Evolutionary conservation across 2,797 vertebrate genomes (phyloP).

Genomic region (Oreochromis mossambicus): DNA sequence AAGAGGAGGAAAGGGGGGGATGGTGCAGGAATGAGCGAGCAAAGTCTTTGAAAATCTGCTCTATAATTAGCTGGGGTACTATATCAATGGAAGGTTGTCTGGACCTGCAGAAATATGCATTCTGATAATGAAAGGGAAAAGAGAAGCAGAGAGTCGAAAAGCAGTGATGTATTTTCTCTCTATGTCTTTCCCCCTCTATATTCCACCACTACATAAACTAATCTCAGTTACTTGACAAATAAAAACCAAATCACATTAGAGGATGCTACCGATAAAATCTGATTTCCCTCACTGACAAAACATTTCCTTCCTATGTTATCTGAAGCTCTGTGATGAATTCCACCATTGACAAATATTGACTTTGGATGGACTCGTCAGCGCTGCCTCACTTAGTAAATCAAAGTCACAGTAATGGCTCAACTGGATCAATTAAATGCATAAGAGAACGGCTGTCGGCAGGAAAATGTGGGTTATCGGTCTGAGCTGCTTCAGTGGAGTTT

Average conservation of each 20-base stretch:
- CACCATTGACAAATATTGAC: constrained; percentile 13
- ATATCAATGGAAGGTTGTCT: constrained; percentile 65
- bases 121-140: constrained; percentile 50
- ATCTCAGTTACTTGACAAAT: not conserved
- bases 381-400: constrained; percentile 50
- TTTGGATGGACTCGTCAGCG: constrained; percentile 6
- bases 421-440: constrained; percentile 48
- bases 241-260: not conserved
- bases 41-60: constrained; percentile 67
- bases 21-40: constrained; percentile 36
- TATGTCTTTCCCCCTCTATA: not conserved
- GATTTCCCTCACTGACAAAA: not conserved
- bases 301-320: not conserved
- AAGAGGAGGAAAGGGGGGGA: not conserved
- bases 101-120: constrained; percentile 65
- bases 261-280: not conserved
- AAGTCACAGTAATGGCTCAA: constrained; percentile 44
- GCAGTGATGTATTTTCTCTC: not conserved
- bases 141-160: not conserved
- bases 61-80: constrained; percentile 73
- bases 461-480: constrained; percentile 29
- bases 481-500: not conserved
- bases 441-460: not conserved
- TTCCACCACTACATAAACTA: not conserved
- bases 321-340: not conserved